These are phyloP conservation scores for Phylloscopus trochilus DNA, from an alignment of 2,113 vertebrate species.

Conservation along the genomic window DNA sequence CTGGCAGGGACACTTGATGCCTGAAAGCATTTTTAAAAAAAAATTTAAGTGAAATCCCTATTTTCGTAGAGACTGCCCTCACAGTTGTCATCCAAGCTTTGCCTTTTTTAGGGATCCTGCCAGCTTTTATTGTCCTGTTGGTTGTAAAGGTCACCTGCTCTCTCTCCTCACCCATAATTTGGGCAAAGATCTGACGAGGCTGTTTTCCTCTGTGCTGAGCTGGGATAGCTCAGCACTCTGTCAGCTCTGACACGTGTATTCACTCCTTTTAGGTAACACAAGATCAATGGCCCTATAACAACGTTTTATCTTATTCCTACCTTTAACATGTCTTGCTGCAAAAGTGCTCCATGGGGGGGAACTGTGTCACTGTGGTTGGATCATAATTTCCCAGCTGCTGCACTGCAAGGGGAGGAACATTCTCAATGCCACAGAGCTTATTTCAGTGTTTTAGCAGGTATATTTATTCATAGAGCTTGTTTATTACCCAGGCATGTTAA, in stretches of 20 bases:
- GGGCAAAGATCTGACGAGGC: background rate
- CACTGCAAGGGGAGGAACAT: background rate
- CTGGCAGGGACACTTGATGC: background rate
- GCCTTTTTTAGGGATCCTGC: background rate
- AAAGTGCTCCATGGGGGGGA: background rate
- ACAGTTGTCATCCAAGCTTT: background rate
- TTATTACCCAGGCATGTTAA: background rate
- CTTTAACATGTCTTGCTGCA: background rate
- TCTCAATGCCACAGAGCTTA: background rate
- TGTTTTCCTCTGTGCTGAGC: background rate
- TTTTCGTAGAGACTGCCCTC: background rate
- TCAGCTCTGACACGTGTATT: constrained; percentile 12
- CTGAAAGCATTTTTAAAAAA: background rate
- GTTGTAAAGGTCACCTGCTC: background rate
- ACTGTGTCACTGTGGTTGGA: background rate
- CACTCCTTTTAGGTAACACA: constrained; percentile 12
- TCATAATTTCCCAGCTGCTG: constrained; percentile 7
- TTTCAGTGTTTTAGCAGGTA: background rate
- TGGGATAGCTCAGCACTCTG: background rate
- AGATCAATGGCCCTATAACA: constrained; percentile 42
- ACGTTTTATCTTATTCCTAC: constrained; percentile 47
- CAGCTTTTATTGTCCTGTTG: background rate
- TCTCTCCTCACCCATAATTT: background rate
- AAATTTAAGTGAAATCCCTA: background rate
- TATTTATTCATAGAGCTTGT: constrained; percentile 25